Conservation (phyloP, 2,113 vertebrate genomes). For the Nanorana parkeri region DNA sequence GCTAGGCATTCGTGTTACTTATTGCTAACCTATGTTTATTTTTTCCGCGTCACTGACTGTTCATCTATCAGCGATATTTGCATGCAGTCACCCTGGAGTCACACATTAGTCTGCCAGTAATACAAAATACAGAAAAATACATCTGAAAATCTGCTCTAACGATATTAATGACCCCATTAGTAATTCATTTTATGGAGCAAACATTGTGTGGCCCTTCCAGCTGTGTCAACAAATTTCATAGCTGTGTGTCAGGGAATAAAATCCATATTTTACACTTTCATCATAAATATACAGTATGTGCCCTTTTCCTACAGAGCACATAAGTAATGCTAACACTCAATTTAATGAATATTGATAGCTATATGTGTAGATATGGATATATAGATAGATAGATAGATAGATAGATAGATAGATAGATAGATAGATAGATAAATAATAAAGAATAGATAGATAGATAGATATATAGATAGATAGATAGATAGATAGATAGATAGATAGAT, state of each 20-base stretch:
- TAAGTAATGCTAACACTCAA: not conserved
- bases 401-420: too few species aligned
- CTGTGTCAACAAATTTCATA: slow-evolving; percentile 30
- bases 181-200: slow-evolving; percentile 18
- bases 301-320: not conserved
- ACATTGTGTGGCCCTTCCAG: slow-evolving; percentile 4
- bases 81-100: slow-evolving; percentile 16
- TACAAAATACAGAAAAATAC: slow-evolving; percentile 1
- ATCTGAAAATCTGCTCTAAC: slow-evolving; percentile 9
- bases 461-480: too few species aligned
- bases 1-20: not conserved
- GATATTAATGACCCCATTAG: slow-evolving; percentile 30
- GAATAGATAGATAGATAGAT: too few species aligned
- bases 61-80: slow-evolving; percentile 12
- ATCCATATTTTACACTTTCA: not conserved
- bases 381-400: too few species aligned
- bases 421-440: too few species aligned
- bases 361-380: too few species aligned
- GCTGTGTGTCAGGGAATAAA: not conserved
- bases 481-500: too few species aligned
- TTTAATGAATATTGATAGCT: too few species aligned
- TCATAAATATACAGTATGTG: not conserved
- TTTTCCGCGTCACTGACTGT: too few species aligned
- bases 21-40: not conserved
- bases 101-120: slow-evolving; percentile 22